Evolutionary conservation across 1,140 invertebrate species (phyloP).

Genomic region (Nasonia vitripennis): DNA sequence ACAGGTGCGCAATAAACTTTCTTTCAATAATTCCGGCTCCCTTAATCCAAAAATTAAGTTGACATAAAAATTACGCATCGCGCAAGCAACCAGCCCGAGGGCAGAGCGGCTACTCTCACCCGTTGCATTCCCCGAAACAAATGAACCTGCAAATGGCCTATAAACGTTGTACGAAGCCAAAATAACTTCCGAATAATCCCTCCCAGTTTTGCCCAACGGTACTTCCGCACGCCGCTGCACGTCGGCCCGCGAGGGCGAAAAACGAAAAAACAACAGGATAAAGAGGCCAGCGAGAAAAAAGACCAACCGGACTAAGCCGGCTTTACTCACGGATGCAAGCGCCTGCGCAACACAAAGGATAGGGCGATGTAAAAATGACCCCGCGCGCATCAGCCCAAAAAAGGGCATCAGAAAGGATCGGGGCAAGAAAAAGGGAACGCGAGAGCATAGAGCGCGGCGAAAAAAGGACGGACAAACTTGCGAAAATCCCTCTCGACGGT

Average conservation of each 20-base stretch:
- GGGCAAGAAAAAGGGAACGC: background rate
- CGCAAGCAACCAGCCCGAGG: background rate
- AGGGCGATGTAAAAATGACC: constrained; percentile 30
- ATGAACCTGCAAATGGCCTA: constrained; percentile 36
- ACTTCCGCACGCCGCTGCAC: background rate
- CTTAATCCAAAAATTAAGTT: constrained; percentile 7
- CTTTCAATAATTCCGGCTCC: constrained; percentile 25
- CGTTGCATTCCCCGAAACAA: constrained; percentile 1
- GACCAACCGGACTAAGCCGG: constrained; percentile 15
- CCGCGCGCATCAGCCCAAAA: constrained; percentile 38
- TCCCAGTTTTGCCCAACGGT: constrained; percentile 5
- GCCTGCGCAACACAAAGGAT: constrained; percentile 26
- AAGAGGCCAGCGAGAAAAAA: background rate
- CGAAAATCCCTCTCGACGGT: background rate
- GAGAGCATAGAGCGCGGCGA: background rate
- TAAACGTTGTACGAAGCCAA: constrained; percentile 28
- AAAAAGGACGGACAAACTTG: background rate
- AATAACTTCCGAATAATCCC: constrained; percentile 47
- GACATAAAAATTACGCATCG: constrained; percentile 13
- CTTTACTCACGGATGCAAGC: constrained; percentile 26
- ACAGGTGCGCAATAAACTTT: constrained; percentile 15
- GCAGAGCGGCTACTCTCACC: background rate
- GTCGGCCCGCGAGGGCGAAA: background rate
- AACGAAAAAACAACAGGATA: constrained; percentile 21
- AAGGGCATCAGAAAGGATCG: constrained; percentile 12